These are phyloP conservation scores for Stictonetta naevosa DNA, from an alignment of 2,113 vertebrate species.

Conservation along the genomic window DNA sequence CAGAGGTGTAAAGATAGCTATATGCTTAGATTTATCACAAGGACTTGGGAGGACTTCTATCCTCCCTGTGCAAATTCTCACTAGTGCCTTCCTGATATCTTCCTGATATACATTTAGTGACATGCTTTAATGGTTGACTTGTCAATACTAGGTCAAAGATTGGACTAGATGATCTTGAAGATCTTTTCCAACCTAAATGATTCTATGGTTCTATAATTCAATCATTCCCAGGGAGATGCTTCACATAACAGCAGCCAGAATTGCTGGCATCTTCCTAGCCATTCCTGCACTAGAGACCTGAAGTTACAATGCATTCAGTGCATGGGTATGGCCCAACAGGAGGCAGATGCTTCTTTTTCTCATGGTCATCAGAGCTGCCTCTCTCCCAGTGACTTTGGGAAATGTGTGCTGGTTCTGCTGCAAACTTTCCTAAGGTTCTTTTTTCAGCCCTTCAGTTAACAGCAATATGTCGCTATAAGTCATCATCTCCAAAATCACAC, in stretches of 20 bases:
- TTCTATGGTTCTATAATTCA: no score
- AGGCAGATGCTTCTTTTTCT: background rate
- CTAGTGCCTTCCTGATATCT: background rate
- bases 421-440: background rate
- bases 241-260: rapidly evolving
- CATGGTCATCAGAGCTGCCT: background rate
- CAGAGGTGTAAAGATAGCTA: background rate
- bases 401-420: rapidly evolving
- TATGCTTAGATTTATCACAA: background rate
- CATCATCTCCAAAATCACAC: background rate
- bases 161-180: no score
- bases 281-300: rapidly evolving
- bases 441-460: background rate
- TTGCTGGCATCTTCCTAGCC: rapidly evolving
- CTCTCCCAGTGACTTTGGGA: background rate
- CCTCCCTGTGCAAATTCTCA: background rate
- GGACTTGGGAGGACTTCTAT: background rate
- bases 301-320: rapidly evolving
- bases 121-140: no score
- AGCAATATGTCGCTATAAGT: background rate
- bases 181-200: no score
- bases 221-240: background rate
- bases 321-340: background rate
- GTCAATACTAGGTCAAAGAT: no score
- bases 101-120: background rate